A percentile compares a stretch with the other conserved stretches of the same genome.
These are phyloP conservation scores for Diarsia rubi DNA, from an alignment of 2,888 invertebrate genomes.

Conservation along the genomic window DNA sequence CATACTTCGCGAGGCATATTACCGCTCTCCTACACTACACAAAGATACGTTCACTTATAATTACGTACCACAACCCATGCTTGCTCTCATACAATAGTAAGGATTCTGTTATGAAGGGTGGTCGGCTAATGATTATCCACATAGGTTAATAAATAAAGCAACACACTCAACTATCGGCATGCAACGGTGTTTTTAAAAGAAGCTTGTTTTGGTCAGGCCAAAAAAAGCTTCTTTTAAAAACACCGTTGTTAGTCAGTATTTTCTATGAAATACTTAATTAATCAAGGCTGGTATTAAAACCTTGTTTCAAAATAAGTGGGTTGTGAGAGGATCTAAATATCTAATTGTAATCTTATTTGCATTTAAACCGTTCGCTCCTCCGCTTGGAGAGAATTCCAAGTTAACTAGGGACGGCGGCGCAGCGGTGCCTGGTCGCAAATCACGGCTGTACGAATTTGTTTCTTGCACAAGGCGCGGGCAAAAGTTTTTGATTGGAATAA, in stretches of 20 bases:
- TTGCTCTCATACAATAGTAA: not conserved
- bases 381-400: conserved; percentile 69
- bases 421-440: conserved; percentile 62
- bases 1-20: conserved; percentile 69
- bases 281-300: conserved; percentile 74
- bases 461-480: conserved; percentile 56
- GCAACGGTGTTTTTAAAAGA: no score
- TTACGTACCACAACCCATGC: conserved; percentile 14
- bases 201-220: no score
- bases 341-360: conserved; percentile 83
- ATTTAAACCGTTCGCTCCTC: conserved; percentile 78
- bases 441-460: conserved; percentile 70
- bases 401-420: conserved; percentile 67
- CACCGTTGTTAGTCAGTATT: conserved; percentile 51
- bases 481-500: conserved; percentile 68
- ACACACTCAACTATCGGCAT: not conserved
- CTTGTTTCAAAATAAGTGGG: conserved; percentile 76
- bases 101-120: not conserved
- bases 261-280: conserved; percentile 74
- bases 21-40: conserved; percentile 40
- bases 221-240: conserved; percentile 44
- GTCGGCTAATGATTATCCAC: not conserved
- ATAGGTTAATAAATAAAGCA: not conserved
- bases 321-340: conserved; percentile 79
- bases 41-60: conserved; percentile 33